These are phyloP conservation scores for Rhineura floridana DNA, from an alignment of 2,113 vertebrate species.

Conservation along the genomic window DNA sequence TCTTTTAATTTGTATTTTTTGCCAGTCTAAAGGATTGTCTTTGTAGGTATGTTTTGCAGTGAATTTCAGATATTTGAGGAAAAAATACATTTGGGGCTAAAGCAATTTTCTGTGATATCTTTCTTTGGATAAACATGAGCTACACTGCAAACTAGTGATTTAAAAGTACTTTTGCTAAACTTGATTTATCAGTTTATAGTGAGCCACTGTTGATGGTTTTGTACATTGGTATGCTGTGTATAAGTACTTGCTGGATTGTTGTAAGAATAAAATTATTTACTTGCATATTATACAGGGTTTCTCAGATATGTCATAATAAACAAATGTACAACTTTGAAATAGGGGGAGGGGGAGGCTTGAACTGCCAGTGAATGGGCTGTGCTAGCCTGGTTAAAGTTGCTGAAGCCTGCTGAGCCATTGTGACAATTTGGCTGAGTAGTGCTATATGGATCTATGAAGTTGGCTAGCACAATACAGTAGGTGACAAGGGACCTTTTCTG, in stretches of 20 bases:
- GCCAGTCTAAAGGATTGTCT: background rate
- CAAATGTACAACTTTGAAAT: background rate
- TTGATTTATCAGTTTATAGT: background rate
- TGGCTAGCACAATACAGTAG: no score
- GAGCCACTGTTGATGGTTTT: slow-evolving; percentile 2
- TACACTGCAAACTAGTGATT: background rate
- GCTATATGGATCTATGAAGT: background rate
- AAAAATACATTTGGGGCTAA: background rate
- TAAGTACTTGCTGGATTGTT: background rate
- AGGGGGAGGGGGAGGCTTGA: no score
- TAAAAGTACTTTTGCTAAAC: background rate
- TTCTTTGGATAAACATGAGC: background rate
- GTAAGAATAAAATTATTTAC: slow-evolving; percentile 11
- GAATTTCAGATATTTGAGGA: background rate
- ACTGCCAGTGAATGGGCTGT: background rate
- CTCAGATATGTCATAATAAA: background rate
- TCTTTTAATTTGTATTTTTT: background rate
- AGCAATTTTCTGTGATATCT: background rate
- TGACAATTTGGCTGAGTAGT: background rate
- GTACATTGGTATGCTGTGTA: background rate
- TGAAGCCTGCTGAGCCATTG: background rate
- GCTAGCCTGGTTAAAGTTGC: background rate
- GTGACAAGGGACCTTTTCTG: background rate
- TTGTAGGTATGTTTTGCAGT: background rate
- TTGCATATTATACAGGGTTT: background rate